Percentiles rank a stretch among this genome's conserved stretches.
These are phyloP conservation scores for Chaetura pelagica DNA, from an alignment of 2,113 vertebrate species.

Conservation along the genomic window DNA sequence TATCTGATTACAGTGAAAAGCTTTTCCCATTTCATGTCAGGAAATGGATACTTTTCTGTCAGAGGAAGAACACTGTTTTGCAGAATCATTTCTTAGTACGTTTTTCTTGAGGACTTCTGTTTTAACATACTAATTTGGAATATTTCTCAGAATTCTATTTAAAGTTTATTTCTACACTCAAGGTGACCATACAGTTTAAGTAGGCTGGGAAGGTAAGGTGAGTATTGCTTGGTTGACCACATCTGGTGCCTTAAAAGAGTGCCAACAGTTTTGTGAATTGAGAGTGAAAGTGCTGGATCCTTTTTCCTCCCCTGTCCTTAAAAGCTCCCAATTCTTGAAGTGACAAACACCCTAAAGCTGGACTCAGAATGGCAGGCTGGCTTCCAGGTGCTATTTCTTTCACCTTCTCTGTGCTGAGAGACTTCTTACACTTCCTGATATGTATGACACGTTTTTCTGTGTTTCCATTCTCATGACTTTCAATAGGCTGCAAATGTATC, in stretches of 20 bases:
- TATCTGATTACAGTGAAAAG: not conserved
- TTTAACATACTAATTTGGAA: not conserved
- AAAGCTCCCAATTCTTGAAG: not conserved
- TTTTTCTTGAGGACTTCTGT: not conserved
- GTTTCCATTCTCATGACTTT: not conserved
- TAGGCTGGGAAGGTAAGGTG: not conserved
- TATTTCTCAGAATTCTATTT: not conserved
- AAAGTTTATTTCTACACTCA: not conserved
- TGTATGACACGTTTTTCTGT: rapidly evolving
- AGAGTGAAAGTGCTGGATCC: not conserved
- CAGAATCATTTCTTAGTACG: not conserved
- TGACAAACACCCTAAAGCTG: not conserved
- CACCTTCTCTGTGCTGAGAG: not conserved
- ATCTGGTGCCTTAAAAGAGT: not conserved
- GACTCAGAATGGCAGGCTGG: not conserved
- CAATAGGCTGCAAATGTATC: not conserved
- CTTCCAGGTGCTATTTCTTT: not conserved
- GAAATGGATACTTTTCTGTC: not conserved
- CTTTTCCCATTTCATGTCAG: not conserved
- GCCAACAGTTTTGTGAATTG: not conserved
- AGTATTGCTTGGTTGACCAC: not conserved
- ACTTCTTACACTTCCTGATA: not conserved
- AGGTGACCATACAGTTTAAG: not conserved
- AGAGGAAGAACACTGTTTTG: not conserved
- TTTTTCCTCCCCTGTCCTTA: not conserved